Evolutionary conservation across 2,888 invertebrate species (phyloP), one percentile per base, ranked within the genome.

Genomic region (Clusia tigrina): DNA sequence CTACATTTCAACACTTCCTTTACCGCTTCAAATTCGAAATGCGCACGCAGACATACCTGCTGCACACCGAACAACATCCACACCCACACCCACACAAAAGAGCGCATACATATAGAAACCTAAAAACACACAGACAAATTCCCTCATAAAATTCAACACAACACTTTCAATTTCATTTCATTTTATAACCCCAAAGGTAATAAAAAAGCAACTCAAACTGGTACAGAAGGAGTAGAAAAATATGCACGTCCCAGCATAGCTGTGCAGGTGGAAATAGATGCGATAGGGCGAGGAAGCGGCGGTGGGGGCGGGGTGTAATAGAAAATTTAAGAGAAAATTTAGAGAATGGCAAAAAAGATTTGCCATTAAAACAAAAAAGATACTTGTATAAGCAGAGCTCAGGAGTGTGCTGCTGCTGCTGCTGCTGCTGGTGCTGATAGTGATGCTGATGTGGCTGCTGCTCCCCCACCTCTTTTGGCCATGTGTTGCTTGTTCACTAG

Each of bases 101-200:
- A 1, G n/a, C n/a, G 12, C 53, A 52, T 12, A 15, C 20, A 22
- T 2, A 53, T 24, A 42, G 12, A 42, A 20, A 26, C 42, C 15
- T 20, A 1, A 15, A 15, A 37, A 9, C 42, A 38, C 23, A 38
- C n/a, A 22, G 22, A 20, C 52, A 51, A 26, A 54, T 48, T 58
- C 51, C 38, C 55, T 10, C 61, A 64, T 61, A 61, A 61, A 64
- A 61, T 58, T 61, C 55, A 61, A 61, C 42, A 58, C 56, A 61
- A 61, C 58, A 64, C 64, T 64, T 64, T 64, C 64, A 61, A 64
- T 64, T 64, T 64, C 64, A 58, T 61, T 64, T 56, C 56, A 42
- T 54, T 26, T 32, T 37, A 48, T 48, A 48, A 48, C 20, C 48
- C 22, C 22, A 48, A 48, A 48, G 48, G 48, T 48, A 48, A 48